Evolutionary conservation across 2,113 vertebrate genomes (phyloP).

Genomic region (Vulpes ferrilata): DNA sequence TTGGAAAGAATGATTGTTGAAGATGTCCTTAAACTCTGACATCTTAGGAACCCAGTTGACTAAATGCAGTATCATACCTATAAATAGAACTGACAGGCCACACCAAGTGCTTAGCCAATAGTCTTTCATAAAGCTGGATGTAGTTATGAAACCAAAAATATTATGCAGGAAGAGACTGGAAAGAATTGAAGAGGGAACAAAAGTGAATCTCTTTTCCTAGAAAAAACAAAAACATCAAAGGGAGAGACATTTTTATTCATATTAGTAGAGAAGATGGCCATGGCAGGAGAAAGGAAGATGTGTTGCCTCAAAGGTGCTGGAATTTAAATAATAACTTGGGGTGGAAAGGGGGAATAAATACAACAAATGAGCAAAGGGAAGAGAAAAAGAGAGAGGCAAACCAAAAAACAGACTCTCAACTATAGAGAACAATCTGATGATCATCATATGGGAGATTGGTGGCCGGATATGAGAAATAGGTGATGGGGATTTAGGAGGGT

Average conservation of each 20-base stretch:
- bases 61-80: not conserved
- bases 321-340: not conserved
- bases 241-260: not conserved
- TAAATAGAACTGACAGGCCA: not conserved
- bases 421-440: not conserved
- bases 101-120: not conserved
- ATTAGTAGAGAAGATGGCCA: not conserved
- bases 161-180: not conserved
- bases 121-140: not conserved
- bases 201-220: not conserved
- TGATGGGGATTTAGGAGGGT: not conserved
- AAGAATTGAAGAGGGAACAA: not conserved
- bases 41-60: not conserved
- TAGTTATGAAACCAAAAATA: not conserved
- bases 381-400: not conserved
- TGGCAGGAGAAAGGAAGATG: not conserved
- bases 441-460: not conserved
- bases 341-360: rapidly evolving
- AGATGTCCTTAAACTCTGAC: not conserved
- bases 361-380: not conserved
- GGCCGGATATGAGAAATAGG: too few species aligned
- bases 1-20: not conserved
- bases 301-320: not conserved
- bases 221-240: not conserved
- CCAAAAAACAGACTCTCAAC: not conserved